A percentile compares a stretch with the other conserved stretches of the same genome.
These are phyloP conservation scores for Neosalanx taihuensis DNA, from an alignment of 2,797 vertebrate species.

Conservation along the genomic window DNA sequence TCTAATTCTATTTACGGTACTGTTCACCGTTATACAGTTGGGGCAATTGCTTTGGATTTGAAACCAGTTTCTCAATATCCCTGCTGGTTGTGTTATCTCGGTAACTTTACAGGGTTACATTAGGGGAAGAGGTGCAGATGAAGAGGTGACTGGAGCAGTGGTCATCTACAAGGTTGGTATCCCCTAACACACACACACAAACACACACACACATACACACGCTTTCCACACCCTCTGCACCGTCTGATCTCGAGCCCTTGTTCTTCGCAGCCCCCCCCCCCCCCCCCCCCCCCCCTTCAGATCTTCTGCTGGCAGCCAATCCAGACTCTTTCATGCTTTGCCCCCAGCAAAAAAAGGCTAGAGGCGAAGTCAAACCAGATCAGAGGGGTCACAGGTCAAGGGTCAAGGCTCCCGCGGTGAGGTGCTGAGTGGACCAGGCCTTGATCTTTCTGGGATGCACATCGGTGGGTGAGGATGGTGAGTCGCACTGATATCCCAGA, in stretches of 20 bases:
- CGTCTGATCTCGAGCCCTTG: neutral
- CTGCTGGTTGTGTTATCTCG: too few species aligned
- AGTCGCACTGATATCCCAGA: neutral
- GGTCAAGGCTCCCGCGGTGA: conserved; percentile 42
- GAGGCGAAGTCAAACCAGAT: conserved; percentile 36
- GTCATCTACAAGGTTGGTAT: neutral
- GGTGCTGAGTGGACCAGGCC: conserved; percentile 51
- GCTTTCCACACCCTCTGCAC: neutral
- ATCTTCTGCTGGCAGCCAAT: neutral
- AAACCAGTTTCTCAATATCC: too few species aligned
- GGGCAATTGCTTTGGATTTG: conserved; percentile 2
- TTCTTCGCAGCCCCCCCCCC: neutral
- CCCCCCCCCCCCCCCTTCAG: neutral
- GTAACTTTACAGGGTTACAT: too few species aligned
- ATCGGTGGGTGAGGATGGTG: conserved; percentile 43
- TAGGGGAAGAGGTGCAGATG: neutral
- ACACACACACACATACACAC: neutral
- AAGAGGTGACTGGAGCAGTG: neutral
- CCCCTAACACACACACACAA: neutral
- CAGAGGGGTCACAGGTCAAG: conserved; percentile 34
- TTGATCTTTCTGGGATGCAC: conserved; percentile 59
- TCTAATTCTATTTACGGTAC: conserved; percentile 36
- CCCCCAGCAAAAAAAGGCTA: conserved; percentile 24
- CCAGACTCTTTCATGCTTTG: conserved; percentile 36
- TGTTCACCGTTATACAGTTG: conserved; percentile 22